Evolutionary conservation across 2,888 invertebrate species (phyloP).

Genomic region (Leptinotarsa tumamoca): DNA sequence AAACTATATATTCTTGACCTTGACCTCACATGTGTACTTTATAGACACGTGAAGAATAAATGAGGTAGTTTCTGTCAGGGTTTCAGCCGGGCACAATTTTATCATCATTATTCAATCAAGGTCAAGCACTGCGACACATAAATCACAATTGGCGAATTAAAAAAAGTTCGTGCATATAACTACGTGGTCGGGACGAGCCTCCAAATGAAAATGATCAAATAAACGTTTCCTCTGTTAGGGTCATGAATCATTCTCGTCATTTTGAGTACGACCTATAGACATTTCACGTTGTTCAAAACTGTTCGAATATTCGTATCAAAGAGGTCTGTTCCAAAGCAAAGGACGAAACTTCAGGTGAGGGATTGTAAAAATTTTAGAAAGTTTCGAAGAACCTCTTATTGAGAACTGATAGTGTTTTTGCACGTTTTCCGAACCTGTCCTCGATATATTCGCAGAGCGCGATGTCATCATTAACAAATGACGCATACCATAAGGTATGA

Average conservation of each 20-base stretch:
- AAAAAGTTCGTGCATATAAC: not conserved
- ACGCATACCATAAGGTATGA: too few relatives aligned
- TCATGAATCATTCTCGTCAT: slow-evolving; percentile 8
- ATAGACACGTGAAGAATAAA: not conserved
- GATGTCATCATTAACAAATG: too few relatives aligned
- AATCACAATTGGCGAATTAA: slow-evolving; percentile 10
- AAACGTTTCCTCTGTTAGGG: slow-evolving; percentile 11
- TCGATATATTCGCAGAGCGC: too few relatives aligned
- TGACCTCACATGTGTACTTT: not conserved
- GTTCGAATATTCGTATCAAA: not conserved
- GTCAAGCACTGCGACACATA: slow-evolving; percentile 11
- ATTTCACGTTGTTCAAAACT: not conserved
- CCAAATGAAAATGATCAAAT: slow-evolving; percentile 10
- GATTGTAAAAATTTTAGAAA: not conserved
- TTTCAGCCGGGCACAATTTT: not conserved
- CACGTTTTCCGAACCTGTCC: not conserved
- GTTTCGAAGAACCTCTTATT: not conserved
- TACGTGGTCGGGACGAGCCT: slow-evolving; percentile 13
- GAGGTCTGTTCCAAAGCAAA: not conserved
- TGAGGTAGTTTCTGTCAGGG: not conserved
- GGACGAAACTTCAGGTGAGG: not conserved
- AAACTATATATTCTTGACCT: not conserved
- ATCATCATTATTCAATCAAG: slow-evolving; percentile 10
- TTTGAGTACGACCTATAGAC: not conserved
- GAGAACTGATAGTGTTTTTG: not conserved